Conservation (phyloP, 1,140 invertebrate genomes). For the Catajapyx aquilonaris region DNA sequence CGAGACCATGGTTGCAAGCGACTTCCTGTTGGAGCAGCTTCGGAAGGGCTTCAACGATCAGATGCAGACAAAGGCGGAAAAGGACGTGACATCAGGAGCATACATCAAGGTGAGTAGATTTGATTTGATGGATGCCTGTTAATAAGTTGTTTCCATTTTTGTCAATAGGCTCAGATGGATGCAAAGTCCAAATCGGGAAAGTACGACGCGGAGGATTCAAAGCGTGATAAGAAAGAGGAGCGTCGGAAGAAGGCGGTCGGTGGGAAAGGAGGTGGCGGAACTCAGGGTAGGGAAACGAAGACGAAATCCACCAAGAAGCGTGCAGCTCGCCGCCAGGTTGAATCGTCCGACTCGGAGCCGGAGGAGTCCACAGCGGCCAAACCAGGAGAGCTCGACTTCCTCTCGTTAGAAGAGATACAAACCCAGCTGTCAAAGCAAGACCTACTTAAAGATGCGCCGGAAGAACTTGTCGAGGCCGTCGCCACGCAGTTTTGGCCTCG, state of each 20-base stretch:
- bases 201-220: slow-evolving; percentile 26
- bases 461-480: slow-evolving; percentile 24
- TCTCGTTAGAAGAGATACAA: slow-evolving; percentile 44
- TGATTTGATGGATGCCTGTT: no score
- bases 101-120: no score
- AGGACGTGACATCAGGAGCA: no score
- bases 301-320: slow-evolving; percentile 78
- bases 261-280: slow-evolving; percentile 72
- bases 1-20: neutral
- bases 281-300: slow-evolving; percentile 74
- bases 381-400: slow-evolving; percentile 26
- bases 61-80: neutral
- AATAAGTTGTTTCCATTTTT: no score
- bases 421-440: slow-evolving; percentile 36
- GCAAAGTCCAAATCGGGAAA: slow-evolving; percentile 20
- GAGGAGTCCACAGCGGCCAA: slow-evolving; percentile 17
- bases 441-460: slow-evolving; percentile 22
- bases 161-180: no score
- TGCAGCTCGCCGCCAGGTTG: no score
- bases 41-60: neutral
- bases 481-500: slow-evolving; percentile 12
- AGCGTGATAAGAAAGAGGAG: slow-evolving; percentile 63
- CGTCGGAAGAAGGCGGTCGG: slow-evolving; percentile 63
- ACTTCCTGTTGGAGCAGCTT: neutral
- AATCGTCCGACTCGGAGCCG: slow-evolving; percentile 19